phyloP scores from a whole-genome alignment of 2,797 vertebrate genomes.

The Galaxias olidus region DNA sequence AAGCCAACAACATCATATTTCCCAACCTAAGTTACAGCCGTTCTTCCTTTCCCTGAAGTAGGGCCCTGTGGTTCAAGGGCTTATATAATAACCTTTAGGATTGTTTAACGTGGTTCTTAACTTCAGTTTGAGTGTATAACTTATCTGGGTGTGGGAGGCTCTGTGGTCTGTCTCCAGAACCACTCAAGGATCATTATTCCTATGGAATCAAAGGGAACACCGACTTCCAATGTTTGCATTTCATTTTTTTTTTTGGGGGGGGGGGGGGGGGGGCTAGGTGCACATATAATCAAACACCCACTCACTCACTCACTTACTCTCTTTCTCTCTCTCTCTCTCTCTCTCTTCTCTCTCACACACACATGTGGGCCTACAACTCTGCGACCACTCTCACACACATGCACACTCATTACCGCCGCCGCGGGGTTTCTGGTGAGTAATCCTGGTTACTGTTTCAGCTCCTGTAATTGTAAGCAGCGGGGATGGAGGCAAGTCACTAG shows the following conservation, averaged over 20 bases:
- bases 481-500: constrained; percentile 60
- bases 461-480: constrained; percentile 64
- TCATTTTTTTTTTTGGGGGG: too few relatives aligned
- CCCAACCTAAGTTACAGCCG: too few relatives aligned
- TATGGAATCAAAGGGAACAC: too few relatives aligned
- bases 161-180: too few relatives aligned
- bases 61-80: too few relatives aligned
- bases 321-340: neutral
- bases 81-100: too few relatives aligned
- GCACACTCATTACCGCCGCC: neutral
- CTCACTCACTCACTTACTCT: neutral
- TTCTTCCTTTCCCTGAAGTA: too few relatives aligned
- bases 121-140: too few relatives aligned
- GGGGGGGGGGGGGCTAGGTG: neutral
- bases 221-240: neutral
- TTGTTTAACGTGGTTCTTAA: too few relatives aligned
- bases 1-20: too few relatives aligned
- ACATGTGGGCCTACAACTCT: neutral
- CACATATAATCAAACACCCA: neutral
- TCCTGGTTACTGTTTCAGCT: constrained; percentile 53
- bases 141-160: too few relatives aligned
- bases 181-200: too few relatives aligned
- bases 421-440: constrained; percentile 47
- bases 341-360: neutral
- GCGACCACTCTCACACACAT: neutral